A percentile compares a stretch with the other conserved stretches of the same genome.
These are phyloP conservation scores for Lithosia quadra DNA, from an alignment of 2,888 invertebrate species.

Conservation along the genomic window DNA sequence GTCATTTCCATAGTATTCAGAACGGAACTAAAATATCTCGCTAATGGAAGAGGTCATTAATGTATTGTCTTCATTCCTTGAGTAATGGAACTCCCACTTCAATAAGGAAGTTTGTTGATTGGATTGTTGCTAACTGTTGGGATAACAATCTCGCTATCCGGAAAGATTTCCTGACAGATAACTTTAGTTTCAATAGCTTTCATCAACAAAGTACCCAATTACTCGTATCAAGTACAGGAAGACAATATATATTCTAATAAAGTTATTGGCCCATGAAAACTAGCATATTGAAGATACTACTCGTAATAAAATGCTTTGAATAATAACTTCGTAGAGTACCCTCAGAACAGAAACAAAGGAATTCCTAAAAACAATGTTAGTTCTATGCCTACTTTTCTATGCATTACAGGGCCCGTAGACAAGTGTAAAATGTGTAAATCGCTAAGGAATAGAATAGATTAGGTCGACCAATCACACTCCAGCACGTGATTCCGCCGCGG, in stretches of 20 bases:
- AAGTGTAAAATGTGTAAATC: too few species aligned
- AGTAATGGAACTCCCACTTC: not conserved
- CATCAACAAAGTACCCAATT: not conserved
- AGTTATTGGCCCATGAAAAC: not conserved
- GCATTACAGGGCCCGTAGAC: too few species aligned
- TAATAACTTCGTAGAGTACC: not conserved
- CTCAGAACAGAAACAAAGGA: not conserved
- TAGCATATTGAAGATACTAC: not conserved
- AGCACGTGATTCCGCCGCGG: too few species aligned
- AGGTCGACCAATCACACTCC: too few species aligned
- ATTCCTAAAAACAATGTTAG: not conserved
- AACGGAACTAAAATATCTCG: not conserved
- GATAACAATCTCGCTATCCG: slow-evolving; percentile 1
- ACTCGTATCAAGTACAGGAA: not conserved
- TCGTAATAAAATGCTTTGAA: too few species aligned
- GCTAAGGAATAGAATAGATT: too few species aligned
- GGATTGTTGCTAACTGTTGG: not conserved
- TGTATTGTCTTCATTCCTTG: not conserved
- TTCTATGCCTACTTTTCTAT: not conserved
- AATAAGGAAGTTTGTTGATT: not conserved
- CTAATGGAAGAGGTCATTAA: not conserved
- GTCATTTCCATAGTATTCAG: not conserved
- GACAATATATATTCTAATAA: not conserved
- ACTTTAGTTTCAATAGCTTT: not conserved
- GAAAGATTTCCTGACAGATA: slow-evolving; percentile 1